phyloP scores from a whole-genome alignment of 92 coral and sea anemone genomes.

The Paramuricea clavata region DNA sequence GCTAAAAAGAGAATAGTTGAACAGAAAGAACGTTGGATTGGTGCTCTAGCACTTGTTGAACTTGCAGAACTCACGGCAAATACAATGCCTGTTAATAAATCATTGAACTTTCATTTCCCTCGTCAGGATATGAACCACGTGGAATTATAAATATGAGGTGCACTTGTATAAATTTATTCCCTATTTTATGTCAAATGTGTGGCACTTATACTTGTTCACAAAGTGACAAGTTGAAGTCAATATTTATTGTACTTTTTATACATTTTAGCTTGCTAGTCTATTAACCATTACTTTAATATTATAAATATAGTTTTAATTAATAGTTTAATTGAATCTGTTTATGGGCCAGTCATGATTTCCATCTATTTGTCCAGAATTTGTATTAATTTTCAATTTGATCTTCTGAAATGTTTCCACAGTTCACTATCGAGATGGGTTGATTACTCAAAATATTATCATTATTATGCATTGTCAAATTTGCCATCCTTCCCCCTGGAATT shows the following conservation, averaged over 20 bases:
- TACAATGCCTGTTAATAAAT: slow-evolving; percentile 40
- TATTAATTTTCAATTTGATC: too few species aligned
- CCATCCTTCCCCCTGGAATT: too few species aligned
- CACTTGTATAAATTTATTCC: neutral
- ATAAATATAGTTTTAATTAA: neutral
- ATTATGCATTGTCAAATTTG: too few species aligned
- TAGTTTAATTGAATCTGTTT: too few species aligned
- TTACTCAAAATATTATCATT: too few species aligned
- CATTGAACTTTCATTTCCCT: slow-evolving; percentile 47
- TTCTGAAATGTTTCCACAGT: too few species aligned
- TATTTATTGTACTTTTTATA: neutral
- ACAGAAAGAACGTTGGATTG: slow-evolving; percentile 96
- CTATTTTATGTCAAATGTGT: neutral
- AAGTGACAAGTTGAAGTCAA: slow-evolving; percentile 8
- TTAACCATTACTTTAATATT: neutral
- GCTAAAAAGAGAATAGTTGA: slow-evolving; percentile 92
- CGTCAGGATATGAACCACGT: slow-evolving; percentile 37
- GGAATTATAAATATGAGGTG: slow-evolving; percentile 35
- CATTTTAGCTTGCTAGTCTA: neutral
- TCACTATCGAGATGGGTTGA: too few species aligned
- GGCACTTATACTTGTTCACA: slow-evolving; percentile 10
- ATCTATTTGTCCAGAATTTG: too few species aligned
- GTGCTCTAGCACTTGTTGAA: slow-evolving; percentile 98
- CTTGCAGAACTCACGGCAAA: slow-evolving; percentile 78
- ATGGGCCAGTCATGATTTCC: too few species aligned